Percentiles rank a stretch among this genome's conserved stretches.
Evolutionary conservation across 2,113 vertebrate species (phyloP).

Genomic region (Typhlomys cinereus): DNA sequence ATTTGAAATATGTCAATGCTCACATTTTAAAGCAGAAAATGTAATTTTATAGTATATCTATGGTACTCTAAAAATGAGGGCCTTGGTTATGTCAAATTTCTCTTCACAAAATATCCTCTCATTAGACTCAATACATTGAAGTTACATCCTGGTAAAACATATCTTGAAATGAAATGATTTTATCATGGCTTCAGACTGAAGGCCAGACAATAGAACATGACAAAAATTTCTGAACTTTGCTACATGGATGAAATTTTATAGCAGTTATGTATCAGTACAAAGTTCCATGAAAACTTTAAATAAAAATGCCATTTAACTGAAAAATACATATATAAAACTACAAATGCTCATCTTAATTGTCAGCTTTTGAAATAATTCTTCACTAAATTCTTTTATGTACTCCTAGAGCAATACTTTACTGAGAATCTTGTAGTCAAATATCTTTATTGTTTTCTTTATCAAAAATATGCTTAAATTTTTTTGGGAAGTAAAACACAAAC

Average conservation of each 20-base stretch:
- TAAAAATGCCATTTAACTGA: conserved; percentile 10
- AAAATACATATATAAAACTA: background rate
- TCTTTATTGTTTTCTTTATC: background rate
- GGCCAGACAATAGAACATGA: background rate
- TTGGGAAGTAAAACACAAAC: background rate
- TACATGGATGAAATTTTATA: conserved; percentile 4
- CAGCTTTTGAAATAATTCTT: background rate
- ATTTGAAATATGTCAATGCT: conserved; percentile 13
- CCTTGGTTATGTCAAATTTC: background rate
- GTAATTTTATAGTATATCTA: background rate
- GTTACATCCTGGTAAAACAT: background rate
- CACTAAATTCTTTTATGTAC: background rate
- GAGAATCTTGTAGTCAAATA: background rate
- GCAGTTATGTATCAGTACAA: background rate
- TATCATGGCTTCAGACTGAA: conserved; percentile 32
- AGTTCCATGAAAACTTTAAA: conserved; percentile 20
- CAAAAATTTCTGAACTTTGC: background rate
- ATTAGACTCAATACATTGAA: background rate
- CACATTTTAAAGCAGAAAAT: conserved; percentile 24
- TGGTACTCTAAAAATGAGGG: conserved; percentile 26
- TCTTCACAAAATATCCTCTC: background rate
- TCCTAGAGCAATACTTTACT: background rate
- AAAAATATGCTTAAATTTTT: conserved; percentile 32
- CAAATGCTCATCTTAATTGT: background rate
- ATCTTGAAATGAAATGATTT: conserved; percentile 52